phyloP scores from a whole-genome alignment of 2,797 vertebrate species.

The Streptopelia turtur region DNA sequence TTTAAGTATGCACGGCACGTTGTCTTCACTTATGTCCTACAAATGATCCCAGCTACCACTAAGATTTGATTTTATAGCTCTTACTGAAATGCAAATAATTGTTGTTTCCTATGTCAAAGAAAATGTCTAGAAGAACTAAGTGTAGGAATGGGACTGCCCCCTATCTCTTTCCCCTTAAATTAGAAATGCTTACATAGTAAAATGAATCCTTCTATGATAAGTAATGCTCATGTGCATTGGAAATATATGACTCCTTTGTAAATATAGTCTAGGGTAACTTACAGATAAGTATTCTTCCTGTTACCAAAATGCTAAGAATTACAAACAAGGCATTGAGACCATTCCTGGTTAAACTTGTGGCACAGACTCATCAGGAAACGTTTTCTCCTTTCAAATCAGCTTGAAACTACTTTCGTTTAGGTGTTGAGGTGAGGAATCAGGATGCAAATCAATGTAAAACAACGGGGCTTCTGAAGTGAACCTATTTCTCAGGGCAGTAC shows the following conservation, averaged over 20 bases:
- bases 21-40: neutral
- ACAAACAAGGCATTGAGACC: neutral
- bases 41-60: neutral
- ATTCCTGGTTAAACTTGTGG: neutral
- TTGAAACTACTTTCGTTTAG: neutral
- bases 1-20: neutral
- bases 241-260: neutral
- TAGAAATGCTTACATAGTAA: neutral
- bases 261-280: neutral
- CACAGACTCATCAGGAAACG: neutral
- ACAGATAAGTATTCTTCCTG: neutral
- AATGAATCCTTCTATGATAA: neutral
- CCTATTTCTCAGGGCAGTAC: constrained; percentile 74
- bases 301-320: neutral
- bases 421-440: neutral
- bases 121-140: constrained; percentile 8
- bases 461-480: neutral
- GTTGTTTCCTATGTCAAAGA: neutral
- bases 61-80: neutral
- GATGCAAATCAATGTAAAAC: neutral
- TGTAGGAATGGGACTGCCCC: neutral
- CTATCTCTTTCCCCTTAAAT: neutral
- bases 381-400: neutral
- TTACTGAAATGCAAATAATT: neutral
- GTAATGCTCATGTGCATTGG: neutral